Evolutionary conservation across 2,888 invertebrate genomes (phyloP), one percentile per base, ranked within the genome.

Genomic region (Elysia crispata): DNA sequence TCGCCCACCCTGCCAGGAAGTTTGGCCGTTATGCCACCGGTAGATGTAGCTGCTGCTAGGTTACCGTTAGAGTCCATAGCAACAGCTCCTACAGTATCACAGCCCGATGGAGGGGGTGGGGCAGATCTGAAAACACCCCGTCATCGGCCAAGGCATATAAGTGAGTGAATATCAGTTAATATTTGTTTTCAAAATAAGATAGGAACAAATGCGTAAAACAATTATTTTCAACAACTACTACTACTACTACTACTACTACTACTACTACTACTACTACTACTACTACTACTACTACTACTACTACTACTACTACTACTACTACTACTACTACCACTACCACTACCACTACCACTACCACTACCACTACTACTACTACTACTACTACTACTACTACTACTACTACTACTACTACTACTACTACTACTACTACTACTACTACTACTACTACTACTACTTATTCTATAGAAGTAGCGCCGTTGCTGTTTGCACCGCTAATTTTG

Each of bases 31-130:
- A 96, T 95, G 0, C 97, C 97, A 5, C 97, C 97, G 0, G 97
- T 97, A 1, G 96, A 96, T 0, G 96, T 97, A 0, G 95, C 97
- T 1, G 94, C 96, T 0, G 96, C 96, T 76, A 96, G 93, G 86
- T 95, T 94, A 0, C 97, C 96, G n/a, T 93, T 86, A 0, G 90
- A 88, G 90, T 96, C 96, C 25, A 97, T 92, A 0, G 96, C 97
- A 0, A 97, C 96, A 1, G 96, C 96, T 1, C 97, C 97, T 0
- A 97, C 97, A 0, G 97, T 97, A 6, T 96, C 96, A 50, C 95
- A 95, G 80, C 95, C 95, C 41, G 41, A 41, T 41, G 3, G 41
- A 11, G 5, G 41, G 11, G 41, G 41, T 11, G 41, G 41, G 41
- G 41, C 41, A 41, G 41, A 41, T 41, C 41, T 41, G 41, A 6